Conservation (phyloP, 2,113 vertebrate species). For the Epinephelus cyanopodus region DNA sequence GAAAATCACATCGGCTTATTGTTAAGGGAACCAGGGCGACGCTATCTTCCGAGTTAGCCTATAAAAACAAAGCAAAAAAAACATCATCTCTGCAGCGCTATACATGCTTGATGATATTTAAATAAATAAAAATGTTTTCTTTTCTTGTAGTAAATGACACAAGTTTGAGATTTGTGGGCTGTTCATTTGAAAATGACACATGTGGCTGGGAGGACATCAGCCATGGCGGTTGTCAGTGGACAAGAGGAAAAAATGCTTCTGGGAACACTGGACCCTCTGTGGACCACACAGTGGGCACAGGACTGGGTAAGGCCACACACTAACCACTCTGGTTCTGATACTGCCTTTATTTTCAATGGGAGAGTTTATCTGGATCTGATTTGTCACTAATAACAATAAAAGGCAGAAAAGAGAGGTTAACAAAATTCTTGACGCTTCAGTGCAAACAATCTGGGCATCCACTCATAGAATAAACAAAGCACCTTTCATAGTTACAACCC, state of each 20-base stretch:
- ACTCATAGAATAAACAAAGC: background rate
- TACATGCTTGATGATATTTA: background rate
- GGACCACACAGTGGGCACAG: constrained; percentile 80
- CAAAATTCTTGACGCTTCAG: no score
- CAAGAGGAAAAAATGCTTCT: constrained; percentile 65
- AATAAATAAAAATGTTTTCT: background rate
- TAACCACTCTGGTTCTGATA: background rate
- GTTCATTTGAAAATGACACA: constrained; percentile 80
- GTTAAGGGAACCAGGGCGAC: no score
- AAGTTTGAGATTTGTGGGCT: constrained; percentile 70
- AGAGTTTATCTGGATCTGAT: background rate
- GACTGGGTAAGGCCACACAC: constrained; percentile 66
- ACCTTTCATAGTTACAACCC: background rate
- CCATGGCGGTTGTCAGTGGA: constrained; percentile 79
- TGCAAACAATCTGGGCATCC: background rate
- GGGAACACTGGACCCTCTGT: constrained; percentile 74
- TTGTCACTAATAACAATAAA: background rate
- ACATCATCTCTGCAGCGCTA: no score
- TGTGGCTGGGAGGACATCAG: constrained; percentile 82
- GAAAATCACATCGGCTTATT: no score
- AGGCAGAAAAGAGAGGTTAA: background rate
- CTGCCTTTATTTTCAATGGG: background rate
- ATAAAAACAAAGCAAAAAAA: no score
- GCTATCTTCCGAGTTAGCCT: no score
- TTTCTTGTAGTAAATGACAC: constrained; percentile 66